Conservation (phyloP, 2,888 invertebrate species). For the Dryobotodes eremita region DNA sequence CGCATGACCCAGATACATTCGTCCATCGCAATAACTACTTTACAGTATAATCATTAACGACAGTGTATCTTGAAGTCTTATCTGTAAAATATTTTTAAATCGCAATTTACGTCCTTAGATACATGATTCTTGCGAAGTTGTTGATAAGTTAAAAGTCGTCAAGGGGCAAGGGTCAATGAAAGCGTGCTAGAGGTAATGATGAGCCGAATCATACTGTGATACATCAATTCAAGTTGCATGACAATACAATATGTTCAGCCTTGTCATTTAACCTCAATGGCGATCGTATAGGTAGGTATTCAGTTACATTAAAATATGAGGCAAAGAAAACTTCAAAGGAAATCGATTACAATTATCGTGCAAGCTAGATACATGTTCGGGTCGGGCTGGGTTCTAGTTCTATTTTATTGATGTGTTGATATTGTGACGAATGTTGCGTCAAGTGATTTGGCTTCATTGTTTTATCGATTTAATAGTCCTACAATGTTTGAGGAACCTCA, state of each 20-base stretch:
- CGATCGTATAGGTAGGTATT: conserved; percentile 8
- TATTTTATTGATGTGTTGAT: conserved; percentile 11
- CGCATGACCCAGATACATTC: conserved; percentile 75
- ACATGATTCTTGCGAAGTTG: conserved; percentile 17
- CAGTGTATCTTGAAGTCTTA: neutral
- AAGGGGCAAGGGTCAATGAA: neutral
- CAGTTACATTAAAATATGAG: conserved; percentile 25
- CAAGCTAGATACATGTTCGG: conserved; percentile 18
- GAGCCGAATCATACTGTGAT: conserved; percentile 22
- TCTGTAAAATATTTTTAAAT: conserved; percentile 2
- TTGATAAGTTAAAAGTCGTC: conserved; percentile 1
- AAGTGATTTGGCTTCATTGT: conserved; percentile 3
- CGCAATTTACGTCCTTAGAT: neutral
- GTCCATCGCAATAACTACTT: conserved; percentile 65
- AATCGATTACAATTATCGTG: conserved; percentile 48
- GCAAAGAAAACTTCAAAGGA: conserved; percentile 35
- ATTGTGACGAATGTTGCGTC: conserved; percentile 33
- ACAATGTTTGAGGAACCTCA: conserved; percentile 19
- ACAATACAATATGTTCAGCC: conserved; percentile 19
- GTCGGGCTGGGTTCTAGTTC: conserved; percentile 19
- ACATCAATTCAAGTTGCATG: conserved; percentile 38
- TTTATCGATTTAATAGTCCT: conserved; percentile 12
- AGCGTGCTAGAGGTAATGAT: neutral
- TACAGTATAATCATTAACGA: conserved; percentile 41
- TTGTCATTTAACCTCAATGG: conserved; percentile 33